These are phyloP conservation scores for Benthochromis sp. DNA, from an alignment of 2,113 vertebrate genomes.

Conservation along the genomic window DNA sequence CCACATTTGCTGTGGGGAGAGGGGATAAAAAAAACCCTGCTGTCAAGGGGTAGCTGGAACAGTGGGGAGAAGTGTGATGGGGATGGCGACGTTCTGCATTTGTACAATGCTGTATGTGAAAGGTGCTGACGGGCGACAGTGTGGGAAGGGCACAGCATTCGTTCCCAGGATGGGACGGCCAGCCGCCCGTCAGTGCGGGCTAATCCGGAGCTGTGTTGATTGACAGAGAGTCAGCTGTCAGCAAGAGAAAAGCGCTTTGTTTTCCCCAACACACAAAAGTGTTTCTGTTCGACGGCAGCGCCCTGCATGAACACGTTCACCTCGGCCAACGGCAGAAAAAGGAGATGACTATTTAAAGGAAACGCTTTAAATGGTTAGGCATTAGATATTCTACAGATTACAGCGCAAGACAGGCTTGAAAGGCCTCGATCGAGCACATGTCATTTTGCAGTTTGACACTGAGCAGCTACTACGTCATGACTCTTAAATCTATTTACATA, in stretches of 20 bases:
- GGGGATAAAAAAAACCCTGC: background rate
- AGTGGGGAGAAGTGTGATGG: constrained; percentile 13
- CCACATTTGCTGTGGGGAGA: constrained; percentile 42
- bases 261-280: background rate
- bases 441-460: background rate
- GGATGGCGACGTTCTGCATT: constrained; percentile 12
- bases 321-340: background rate
- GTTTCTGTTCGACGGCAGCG: background rate
- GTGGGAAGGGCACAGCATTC: constrained; percentile 27
- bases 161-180: constrained; percentile 30
- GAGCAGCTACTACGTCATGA: background rate
- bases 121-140: constrained; percentile 56
- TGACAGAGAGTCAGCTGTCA: constrained; percentile 44
- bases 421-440: background rate
- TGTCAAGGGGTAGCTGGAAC: constrained; percentile 32
- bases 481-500: background rate
- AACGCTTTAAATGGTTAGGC: background rate
- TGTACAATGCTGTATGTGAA: constrained; percentile 41
- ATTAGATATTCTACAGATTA: rapidly evolving
- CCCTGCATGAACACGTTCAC: background rate
- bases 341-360: background rate
- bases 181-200: constrained; percentile 14
- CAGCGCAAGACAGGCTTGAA: background rate
- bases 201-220: constrained; percentile 37
- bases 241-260: constrained; percentile 11